Percentiles rank a stretch among this genome's conserved stretches.
Conservation (phyloP, 2,113 vertebrate genomes). For the Atherinomorus stipes region DNA sequence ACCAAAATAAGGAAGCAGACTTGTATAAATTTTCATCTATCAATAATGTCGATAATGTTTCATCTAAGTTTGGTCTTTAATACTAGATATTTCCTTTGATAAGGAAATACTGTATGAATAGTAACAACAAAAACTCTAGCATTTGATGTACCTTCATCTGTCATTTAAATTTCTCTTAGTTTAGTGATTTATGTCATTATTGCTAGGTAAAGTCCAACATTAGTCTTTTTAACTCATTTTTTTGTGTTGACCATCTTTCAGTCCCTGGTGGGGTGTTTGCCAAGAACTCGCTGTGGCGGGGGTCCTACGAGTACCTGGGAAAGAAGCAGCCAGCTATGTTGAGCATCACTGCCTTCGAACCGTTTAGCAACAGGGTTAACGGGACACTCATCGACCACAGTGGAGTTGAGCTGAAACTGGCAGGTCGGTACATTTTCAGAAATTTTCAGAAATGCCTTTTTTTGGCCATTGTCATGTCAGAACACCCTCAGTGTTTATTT, state of each 20-base stretch:
- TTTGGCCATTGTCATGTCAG: background rate
- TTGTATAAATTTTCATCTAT: background rate
- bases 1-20: background rate
- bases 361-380: constrained; percentile 89
- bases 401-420: constrained; percentile 91
- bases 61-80: too few relatives aligned
- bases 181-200: background rate
- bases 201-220: background rate
- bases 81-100: too few relatives aligned
- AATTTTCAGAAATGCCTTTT: background rate
- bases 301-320: constrained; percentile 96
- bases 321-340: constrained; percentile 98
- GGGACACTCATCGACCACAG: constrained; percentile 96
- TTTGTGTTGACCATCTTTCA: constrained; percentile 53
- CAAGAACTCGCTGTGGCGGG: constrained; percentile 96
- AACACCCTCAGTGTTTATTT: background rate
- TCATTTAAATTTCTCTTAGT: too few relatives aligned
- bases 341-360: constrained; percentile 92
- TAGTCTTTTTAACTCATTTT: background rate
- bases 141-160: too few relatives aligned
- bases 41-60: background rate
- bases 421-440: constrained; percentile 81
- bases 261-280: constrained; percentile 95
- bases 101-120: too few relatives aligned
- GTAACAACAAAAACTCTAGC: too few relatives aligned